Conservation (phyloP, 2,797 vertebrate species). For the Bradypodion pumilum region DNA sequence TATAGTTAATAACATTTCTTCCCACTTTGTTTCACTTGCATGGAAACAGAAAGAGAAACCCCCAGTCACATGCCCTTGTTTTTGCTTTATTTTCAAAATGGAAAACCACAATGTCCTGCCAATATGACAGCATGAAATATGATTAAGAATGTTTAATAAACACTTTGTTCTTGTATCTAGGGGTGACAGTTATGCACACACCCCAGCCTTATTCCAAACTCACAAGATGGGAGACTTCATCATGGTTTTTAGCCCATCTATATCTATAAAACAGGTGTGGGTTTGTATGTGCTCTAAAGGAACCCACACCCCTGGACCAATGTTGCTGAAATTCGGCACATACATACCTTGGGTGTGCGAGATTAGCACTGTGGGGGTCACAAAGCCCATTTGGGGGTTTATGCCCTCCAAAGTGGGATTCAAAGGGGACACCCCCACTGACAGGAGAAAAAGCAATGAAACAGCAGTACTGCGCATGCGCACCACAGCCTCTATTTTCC, state of each 20-base stretch:
- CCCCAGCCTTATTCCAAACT: neutral
- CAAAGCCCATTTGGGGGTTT: too few species aligned
- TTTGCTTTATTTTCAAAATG: slow-evolving; percentile 30
- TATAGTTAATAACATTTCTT: neutral
- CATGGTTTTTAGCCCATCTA: neutral
- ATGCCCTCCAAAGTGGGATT: too few species aligned
- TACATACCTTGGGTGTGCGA: too few species aligned
- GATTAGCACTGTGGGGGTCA: too few species aligned
- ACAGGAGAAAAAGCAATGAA: too few species aligned
- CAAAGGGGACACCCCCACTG: too few species aligned
- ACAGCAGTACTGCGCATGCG: too few species aligned
- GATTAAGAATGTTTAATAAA: slow-evolving; percentile 28
- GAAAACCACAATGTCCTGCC: slow-evolving; percentile 27
- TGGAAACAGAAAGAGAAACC: neutral
- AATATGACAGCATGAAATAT: slow-evolving; percentile 15
- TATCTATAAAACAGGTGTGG: too few species aligned
- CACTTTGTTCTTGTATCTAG: slow-evolving; percentile 12
- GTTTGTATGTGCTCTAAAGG: too few species aligned
- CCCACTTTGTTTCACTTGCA: slow-evolving; percentile 4
- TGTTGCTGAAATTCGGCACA: too few species aligned
- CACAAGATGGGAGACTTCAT: neutral
- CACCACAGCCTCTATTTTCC: too few species aligned
- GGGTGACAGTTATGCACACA: neutral
- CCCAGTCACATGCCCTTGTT: neutral
- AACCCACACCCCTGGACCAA: too few species aligned